These are phyloP conservation scores for Papilio polytes DNA, from an alignment of 1,140 invertebrate species.

Conservation along the genomic window DNA sequence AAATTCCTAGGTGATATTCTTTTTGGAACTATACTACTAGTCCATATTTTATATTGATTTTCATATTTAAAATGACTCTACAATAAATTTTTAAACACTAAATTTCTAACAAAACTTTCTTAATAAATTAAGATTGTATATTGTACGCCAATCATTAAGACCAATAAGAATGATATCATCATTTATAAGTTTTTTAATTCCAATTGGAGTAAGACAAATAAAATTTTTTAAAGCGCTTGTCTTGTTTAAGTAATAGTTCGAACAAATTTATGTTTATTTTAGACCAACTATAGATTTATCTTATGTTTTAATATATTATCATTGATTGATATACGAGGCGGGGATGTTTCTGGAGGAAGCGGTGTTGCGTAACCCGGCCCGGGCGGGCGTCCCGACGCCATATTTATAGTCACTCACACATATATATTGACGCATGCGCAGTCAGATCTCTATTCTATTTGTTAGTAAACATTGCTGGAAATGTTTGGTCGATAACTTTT, in stretches of 20 bases:
- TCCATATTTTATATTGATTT: neutral
- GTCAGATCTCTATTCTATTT: constrained; percentile 52
- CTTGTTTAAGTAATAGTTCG: neutral
- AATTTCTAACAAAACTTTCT: neutral
- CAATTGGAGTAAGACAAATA: neutral
- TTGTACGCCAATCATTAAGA: too few species aligned
- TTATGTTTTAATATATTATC: neutral
- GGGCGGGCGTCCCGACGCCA: constrained; percentile 54
- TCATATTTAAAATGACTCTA: neutral
- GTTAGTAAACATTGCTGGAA: constrained; percentile 71
- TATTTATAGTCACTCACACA: constrained; percentile 71
- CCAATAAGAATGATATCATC: neutral
- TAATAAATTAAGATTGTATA: neutral
- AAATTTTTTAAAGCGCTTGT: neutral
- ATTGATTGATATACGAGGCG: constrained; percentile 42
- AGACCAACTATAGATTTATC: constrained; percentile 10
- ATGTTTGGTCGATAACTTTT: constrained; percentile 75
- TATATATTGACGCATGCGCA: constrained; percentile 60
- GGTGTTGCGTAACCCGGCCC: constrained; percentile 66
- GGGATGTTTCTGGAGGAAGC: constrained; percentile 63
- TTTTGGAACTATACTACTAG: neutral
- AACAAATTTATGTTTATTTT: neutral
- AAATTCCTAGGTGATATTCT: neutral
- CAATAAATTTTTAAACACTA: neutral
- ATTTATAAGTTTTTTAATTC: neutral